Evolutionary conservation across 2,797 vertebrate species (phyloP).

Genomic region (Anabacerthia variegaticeps): DNA sequence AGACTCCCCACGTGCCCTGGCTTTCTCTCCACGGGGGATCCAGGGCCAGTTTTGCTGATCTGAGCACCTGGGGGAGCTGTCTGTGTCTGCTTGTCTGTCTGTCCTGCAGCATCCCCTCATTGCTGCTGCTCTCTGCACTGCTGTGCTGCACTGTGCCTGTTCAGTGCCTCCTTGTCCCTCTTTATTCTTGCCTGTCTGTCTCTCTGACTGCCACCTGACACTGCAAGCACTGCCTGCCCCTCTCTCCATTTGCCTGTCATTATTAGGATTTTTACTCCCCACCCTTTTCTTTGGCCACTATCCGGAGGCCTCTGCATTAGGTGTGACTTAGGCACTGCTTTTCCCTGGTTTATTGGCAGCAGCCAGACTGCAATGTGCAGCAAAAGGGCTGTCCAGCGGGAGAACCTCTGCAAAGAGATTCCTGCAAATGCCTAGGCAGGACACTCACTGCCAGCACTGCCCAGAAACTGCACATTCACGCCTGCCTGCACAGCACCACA

Average conservation of each 20-base stretch:
- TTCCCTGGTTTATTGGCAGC: background rate
- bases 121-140: background rate
- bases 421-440: background rate
- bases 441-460: background rate
- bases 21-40: background rate
- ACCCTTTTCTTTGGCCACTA: background rate
- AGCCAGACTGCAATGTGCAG: constrained; percentile 42
- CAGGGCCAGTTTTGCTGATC: background rate
- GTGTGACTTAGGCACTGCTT: background rate
- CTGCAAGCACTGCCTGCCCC: background rate
- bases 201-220: background rate
- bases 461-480: constrained; percentile 45
- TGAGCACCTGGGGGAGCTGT: background rate
- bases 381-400: background rate
- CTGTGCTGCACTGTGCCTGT: background rate
- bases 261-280: background rate
- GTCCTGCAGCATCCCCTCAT: rapidly evolving
- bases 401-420: constrained; percentile 28
- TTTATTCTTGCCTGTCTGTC: background rate
- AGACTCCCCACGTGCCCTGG: background rate
- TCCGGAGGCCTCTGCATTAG: background rate
- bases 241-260: background rate
- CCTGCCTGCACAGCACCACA: background rate
- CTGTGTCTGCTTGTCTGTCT: background rate
- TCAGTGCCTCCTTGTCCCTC: background rate